Base-by-base conservation (phyloP, 2,797 vertebrate genomes). In the Hyperoplus lanceolatus region DNA sequence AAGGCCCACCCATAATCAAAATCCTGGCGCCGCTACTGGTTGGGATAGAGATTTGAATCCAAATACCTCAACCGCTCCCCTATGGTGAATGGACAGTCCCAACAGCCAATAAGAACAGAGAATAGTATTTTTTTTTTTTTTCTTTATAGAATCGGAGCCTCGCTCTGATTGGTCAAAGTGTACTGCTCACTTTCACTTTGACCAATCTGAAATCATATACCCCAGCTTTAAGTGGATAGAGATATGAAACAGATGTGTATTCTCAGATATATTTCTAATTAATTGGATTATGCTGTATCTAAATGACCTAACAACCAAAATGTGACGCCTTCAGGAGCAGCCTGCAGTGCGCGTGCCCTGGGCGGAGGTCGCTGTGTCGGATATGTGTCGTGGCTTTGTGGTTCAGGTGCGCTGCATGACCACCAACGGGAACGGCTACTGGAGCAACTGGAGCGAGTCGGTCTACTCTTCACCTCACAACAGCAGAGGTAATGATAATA, bases 381-480 rank as follows among this genome's bases (percentile, higher is more conserved):
- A 96, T 3, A 93, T 93, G 2, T 99, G 98, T 21, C 75, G 83
- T 0, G 70, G 93, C 4, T 97, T 97, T 0, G 73, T 83, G 0
- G 95, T 96, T 3, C 95, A 97, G 85, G 94, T 97, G 1, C 94
- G 96, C 72, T 99, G 98, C 89, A 93, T 76, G 67, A 90, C 92
- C 13, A 46, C 60, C 38, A 88, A 91, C 0, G 94, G 94, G 0
- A 56, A 87, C 0, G 96, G 96, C 1, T 95, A 96, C 83, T 97
- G 97, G 97, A 98, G 98, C 4, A 90, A 96, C 38, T 99, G 98
- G 98, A 98, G 96, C 49, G 57, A 64, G 3, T 50, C 94, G 1
- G 88, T 91, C 41, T 83, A 90, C 58, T 96, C 96, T 0, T 87
- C 75, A 0, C 85, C 97, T 1, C 90, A 74, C 49, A 97, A 96